These are phyloP conservation scores for Hirudinaria manillensis DNA, from an alignment of 2,888 invertebrate species.

Conservation along the genomic window DNA sequence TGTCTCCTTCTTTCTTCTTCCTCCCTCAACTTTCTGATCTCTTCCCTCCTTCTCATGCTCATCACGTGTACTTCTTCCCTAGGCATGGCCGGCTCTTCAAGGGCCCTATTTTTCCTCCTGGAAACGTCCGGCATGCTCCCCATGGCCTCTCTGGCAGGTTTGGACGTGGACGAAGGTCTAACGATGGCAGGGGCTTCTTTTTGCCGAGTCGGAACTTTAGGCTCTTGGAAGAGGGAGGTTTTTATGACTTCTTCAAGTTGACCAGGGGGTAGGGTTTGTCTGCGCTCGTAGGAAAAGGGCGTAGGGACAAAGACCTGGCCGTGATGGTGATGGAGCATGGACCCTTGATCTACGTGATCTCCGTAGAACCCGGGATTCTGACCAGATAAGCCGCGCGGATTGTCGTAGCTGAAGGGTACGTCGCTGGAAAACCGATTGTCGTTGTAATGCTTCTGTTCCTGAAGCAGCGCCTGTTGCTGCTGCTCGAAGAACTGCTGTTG, in stretches of 20 bases:
- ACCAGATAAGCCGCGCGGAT: constrained; percentile 5
- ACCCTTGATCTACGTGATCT: constrained; percentile 38
- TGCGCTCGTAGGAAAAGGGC: constrained; percentile 41
- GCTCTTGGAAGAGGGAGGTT: constrained; percentile 32
- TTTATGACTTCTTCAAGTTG: constrained; percentile 1
- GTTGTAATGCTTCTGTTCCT: constrained; percentile 30
- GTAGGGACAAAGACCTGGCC: constrained; percentile 34
- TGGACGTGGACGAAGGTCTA: neutral
- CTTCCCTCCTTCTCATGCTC: constrained; percentile 87
- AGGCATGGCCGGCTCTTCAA: constrained; percentile 76
- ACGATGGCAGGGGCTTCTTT: constrained; percentile 65
- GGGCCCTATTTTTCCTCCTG: constrained; percentile 85
- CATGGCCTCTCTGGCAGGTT: constrained; percentile 37
- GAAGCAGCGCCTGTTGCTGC: constrained; percentile 11
- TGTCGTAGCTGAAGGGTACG: constrained; percentile 11
- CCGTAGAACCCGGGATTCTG: constrained; percentile 46
- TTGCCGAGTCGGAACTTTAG: constrained; percentile 57
- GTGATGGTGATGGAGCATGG: constrained; percentile 43
- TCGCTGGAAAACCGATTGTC: constrained; percentile 6
- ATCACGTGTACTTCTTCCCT: constrained; percentile 89
- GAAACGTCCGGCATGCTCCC: constrained; percentile 85
- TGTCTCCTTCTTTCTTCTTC: constrained; percentile 49
- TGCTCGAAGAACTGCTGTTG: constrained; percentile 19
- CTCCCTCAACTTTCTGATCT: constrained; percentile 80
- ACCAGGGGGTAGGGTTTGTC: constrained; percentile 48